phyloP scores from a whole-genome alignment of 2,888 invertebrate species.

The Campopleginae sp. region DNA sequence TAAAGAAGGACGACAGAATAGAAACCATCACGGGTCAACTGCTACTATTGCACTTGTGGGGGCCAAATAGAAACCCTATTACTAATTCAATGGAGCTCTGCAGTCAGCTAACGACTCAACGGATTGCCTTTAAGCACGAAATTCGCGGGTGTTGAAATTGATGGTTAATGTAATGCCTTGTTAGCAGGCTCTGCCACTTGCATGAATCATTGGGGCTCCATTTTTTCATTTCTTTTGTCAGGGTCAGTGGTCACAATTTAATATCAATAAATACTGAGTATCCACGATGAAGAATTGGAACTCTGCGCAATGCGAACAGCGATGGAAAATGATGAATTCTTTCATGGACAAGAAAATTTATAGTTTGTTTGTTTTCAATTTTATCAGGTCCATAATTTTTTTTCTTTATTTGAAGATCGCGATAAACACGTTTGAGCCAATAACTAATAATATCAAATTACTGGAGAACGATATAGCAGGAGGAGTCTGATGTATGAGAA shows the following conservation, averaged over 20 bases:
- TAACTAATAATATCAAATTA: background rate
- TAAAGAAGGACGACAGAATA: conserved; percentile 40
- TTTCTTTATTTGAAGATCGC: conserved; percentile 33
- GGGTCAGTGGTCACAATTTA: background rate
- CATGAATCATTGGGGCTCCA: background rate
- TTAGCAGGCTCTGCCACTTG: background rate
- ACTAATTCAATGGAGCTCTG: conserved; percentile 67
- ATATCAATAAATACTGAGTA: background rate
- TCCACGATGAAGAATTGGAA: background rate
- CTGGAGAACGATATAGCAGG: background rate
- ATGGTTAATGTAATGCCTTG: conserved; percentile 72
- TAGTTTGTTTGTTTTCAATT: background rate
- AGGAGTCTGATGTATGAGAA: background rate
- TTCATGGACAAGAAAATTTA: background rate
- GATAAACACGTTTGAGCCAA: conserved; percentile 5
- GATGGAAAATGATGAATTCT: background rate
- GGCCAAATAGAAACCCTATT: conserved; percentile 54
- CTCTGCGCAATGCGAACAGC: background rate
- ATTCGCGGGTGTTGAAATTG: conserved; percentile 67
- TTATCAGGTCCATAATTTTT: conserved; percentile 7
- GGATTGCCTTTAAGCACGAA: conserved; percentile 22
- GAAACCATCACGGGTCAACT: conserved; percentile 56
- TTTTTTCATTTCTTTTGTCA: background rate
- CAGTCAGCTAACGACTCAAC: conserved; percentile 15
- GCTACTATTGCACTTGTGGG: conserved; percentile 20